These are phyloP conservation scores for Galaxias olidus DNA, from an alignment of 2,797 vertebrate species.

Conservation along the genomic window DNA sequence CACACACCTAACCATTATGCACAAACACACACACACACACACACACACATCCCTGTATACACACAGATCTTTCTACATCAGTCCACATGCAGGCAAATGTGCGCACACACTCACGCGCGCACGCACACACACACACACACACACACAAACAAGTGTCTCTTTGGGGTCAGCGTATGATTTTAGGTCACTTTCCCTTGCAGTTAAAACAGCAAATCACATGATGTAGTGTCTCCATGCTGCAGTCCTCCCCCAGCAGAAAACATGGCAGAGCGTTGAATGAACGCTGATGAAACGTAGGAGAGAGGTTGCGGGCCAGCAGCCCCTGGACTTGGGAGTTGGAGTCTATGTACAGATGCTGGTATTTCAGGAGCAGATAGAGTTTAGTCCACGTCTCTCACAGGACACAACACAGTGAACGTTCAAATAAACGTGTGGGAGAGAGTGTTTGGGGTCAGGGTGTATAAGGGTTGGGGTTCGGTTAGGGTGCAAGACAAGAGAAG, in stretches of 20 bases:
- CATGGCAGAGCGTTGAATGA: conserved; percentile 60
- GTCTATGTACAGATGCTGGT: conserved; percentile 99
- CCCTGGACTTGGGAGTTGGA: conserved; percentile 74
- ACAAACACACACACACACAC: conserved; percentile 5
- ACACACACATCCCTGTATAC: conserved; percentile 6
- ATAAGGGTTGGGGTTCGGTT: conserved; percentile 25
- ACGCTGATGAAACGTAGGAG: conserved; percentile 56
- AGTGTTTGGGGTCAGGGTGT: conserved; percentile 6
- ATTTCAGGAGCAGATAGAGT: conserved; percentile 77
- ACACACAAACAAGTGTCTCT: conserved; percentile 58
- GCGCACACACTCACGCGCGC: conserved; percentile 56
- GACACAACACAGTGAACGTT: conserved; percentile 52
- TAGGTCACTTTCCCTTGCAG: conserved; percentile 70
- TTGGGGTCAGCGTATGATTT: conserved; percentile 69
- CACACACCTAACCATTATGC: neutral
- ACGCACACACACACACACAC: conserved; percentile 64
- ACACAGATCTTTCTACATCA: neutral
- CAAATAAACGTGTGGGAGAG: neutral
- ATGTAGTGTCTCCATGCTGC: conserved; percentile 72
- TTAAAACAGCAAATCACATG: conserved; percentile 75
- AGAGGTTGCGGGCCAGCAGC: conserved; percentile 40
- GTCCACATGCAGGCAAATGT: conserved; percentile 7
- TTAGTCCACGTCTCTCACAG: conserved; percentile 60
- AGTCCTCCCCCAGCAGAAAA: conserved; percentile 56
- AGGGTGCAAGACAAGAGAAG: conserved; percentile 38